Percentiles rank a stretch among this genome's conserved stretches.
Evolutionary conservation across 2,113 vertebrate genomes (phyloP).

Genomic region (Rousettus leschenaultii): DNA sequence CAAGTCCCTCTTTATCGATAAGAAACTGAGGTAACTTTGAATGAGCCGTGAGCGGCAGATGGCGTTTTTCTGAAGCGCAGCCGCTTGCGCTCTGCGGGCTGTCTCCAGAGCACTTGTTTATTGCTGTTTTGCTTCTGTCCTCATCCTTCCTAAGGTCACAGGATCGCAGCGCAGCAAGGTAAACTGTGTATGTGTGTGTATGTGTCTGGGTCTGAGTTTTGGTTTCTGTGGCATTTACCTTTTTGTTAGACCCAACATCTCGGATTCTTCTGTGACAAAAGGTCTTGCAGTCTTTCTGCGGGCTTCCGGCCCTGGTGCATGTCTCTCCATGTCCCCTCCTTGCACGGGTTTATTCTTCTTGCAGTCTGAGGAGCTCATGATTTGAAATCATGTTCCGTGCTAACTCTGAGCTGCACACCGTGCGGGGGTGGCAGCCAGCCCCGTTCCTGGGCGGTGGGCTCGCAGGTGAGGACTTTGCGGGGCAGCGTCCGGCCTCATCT

Average conservation of each 20-base stretch:
- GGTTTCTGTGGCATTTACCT: constrained; percentile 79
- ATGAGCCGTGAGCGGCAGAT: neutral
- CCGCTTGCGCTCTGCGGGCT: constrained; percentile 72
- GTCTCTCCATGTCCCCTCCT: constrained; percentile 46
- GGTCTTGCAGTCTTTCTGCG: constrained; percentile 52
- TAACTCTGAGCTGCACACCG: neutral
- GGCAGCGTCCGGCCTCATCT: neutral
- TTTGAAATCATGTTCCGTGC: neutral
- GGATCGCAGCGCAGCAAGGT: constrained; percentile 89
- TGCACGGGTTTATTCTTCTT: constrained; percentile 43
- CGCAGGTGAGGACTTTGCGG: neutral
- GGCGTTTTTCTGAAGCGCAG: constrained; percentile 47
- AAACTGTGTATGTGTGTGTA: constrained; percentile 84
- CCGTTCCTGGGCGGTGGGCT: too few relatives aligned
- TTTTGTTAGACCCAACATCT: constrained; percentile 84
- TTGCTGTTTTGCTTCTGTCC: constrained; percentile 86
- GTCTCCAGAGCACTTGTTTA: constrained; percentile 83
- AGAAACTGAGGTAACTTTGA: constrained; percentile 17
- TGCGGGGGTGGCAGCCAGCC: neutral
- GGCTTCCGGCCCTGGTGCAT: constrained; percentile 44
- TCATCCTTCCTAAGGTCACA: constrained; percentile 87
- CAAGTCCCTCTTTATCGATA: neutral
- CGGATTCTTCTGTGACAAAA: constrained; percentile 69
- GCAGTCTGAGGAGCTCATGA: constrained; percentile 24
- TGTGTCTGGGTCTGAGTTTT: constrained; percentile 84